Evolutionary conservation across 2,797 vertebrate genomes (phyloP).

Genomic region (Chloroceryle inda): DNA sequence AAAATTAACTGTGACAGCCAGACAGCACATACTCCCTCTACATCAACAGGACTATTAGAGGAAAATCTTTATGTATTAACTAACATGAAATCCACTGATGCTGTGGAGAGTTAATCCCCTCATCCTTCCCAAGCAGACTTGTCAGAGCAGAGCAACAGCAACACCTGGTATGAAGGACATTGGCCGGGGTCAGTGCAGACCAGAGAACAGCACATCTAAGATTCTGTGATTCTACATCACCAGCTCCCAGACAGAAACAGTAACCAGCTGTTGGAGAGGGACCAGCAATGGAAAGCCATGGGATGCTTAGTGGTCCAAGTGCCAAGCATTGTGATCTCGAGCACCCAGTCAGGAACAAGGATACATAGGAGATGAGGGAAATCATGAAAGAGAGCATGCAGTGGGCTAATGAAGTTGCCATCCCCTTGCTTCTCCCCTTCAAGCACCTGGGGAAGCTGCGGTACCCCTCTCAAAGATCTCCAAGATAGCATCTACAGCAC

Average conservation of each 20-base stretch:
- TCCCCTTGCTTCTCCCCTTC: background rate
- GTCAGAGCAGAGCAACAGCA: background rate
- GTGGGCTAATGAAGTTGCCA: background rate
- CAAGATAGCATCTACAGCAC: background rate
- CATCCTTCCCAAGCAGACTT: fast-evolving
- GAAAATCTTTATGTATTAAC: slow-evolving; percentile 29
- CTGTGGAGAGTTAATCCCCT: background rate
- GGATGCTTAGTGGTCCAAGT: background rate
- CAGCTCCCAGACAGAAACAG: background rate
- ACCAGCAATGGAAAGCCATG: fast-evolving
- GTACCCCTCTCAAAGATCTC: background rate
- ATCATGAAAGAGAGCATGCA: background rate
- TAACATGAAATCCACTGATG: background rate
- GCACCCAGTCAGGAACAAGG: background rate
- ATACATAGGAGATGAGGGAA: background rate
- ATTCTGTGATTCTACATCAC: background rate
- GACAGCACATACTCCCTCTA: background rate
- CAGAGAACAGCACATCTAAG: background rate
- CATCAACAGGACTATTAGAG: slow-evolving; percentile 26
- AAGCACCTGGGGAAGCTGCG: fast-evolving
- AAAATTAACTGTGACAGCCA: slow-evolving; percentile 26
- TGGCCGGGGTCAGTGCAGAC: background rate
- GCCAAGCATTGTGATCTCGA: fast-evolving
- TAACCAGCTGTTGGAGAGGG: fast-evolving
- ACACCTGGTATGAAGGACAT: background rate